These are phyloP conservation scores for Amphiprion clarkii DNA, from an alignment of 2,797 vertebrate genomes.

Conservation along the genomic window DNA sequence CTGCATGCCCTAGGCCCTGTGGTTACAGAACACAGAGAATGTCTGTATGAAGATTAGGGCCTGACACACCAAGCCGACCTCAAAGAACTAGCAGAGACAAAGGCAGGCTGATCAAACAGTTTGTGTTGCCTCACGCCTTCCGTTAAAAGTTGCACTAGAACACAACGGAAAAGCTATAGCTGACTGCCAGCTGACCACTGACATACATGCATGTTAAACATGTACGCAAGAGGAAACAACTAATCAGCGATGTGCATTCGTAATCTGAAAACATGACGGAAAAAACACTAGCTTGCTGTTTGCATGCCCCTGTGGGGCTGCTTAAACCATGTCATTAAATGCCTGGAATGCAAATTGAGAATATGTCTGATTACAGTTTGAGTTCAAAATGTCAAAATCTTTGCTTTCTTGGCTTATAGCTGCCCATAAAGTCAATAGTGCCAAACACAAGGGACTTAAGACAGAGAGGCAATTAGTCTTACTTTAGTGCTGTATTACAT, in stretches of 20 bases:
- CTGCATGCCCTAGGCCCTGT: constrained; percentile 70
- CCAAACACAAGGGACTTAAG: no score
- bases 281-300: neutral
- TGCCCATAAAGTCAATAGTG: no score
- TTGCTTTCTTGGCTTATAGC: no score
- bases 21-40: constrained; percentile 74
- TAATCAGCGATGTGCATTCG: constrained; percentile 31
- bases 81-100: constrained; percentile 61
- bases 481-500: no score
- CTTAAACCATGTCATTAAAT: neutral
- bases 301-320: neutral
- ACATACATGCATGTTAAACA: neutral
- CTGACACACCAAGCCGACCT: constrained; percentile 63
- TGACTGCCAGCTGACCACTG: constrained; percentile 25
- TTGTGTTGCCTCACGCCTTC: constrained; percentile 36
- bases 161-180: constrained; percentile 17
- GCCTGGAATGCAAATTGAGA: neutral
- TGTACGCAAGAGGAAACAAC: constrained; percentile 23
- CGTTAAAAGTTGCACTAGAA: constrained; percentile 48
- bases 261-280: constrained; percentile 23
- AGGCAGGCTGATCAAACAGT: constrained; percentile 66
- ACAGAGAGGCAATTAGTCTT: no score
- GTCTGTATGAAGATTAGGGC: constrained; percentile 81
- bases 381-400: neutral
- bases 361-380: neutral